These are phyloP conservation scores for Frankliniella intonsa DNA, from an alignment of 2,888 invertebrate genomes.

Conservation along the genomic window DNA sequence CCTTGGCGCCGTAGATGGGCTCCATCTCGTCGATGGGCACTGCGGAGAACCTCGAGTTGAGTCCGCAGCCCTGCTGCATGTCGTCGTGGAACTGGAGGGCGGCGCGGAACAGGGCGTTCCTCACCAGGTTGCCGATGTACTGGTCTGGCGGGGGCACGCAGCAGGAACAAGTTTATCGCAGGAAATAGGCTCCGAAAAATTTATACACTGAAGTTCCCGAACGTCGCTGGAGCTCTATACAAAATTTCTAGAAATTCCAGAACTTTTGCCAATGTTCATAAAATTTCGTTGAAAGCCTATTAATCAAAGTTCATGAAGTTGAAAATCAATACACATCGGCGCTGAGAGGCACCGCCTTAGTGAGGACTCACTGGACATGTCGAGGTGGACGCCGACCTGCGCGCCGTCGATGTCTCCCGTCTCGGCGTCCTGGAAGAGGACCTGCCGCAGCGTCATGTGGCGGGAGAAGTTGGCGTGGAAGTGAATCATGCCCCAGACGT, in stretches of 20 bases:
- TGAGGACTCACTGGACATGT: neutral
- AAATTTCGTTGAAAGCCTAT: neutral
- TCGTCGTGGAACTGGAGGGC: neutral
- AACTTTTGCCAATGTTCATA: neutral
- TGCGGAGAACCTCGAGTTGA: neutral
- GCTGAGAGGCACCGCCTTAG: no score
- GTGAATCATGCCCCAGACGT: neutral
- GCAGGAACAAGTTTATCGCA: neutral
- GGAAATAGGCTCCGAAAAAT: no score
- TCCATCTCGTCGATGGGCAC: slow-evolving; percentile 9
- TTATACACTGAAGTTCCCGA: no score
- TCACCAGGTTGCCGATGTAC: neutral
- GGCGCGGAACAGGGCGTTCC: neutral
- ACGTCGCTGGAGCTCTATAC: no score
- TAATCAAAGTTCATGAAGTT: neutral
- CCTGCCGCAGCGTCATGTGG: neutral
- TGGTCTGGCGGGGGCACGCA: slow-evolving; percentile 6
- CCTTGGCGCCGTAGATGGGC: neutral
- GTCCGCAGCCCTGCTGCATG: neutral
- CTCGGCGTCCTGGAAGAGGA: neutral
- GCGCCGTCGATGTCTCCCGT: neutral
- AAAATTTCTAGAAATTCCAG: no score
- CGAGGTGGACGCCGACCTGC: neutral
- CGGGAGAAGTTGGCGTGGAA: slow-evolving; percentile 10
- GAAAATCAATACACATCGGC: neutral